Conservation (phyloP, 2,797 vertebrate species). For the Perodicticus potto region DNA sequence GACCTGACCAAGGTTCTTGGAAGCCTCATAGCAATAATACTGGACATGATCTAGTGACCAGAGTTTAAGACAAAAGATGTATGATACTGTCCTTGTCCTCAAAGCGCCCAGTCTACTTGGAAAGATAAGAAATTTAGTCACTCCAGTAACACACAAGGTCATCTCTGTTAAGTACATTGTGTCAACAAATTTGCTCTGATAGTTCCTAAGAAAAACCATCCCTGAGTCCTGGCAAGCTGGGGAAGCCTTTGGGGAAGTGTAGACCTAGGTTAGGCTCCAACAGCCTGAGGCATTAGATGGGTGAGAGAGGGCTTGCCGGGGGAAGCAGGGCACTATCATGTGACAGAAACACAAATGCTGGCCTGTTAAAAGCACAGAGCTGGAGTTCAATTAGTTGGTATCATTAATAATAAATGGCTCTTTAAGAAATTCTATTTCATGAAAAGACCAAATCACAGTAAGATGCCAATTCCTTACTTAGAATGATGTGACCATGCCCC, state of each 20-base stretch:
- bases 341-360: accelerated
- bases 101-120: conserved; percentile 9
- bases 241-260: neutral
- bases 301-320: neutral
- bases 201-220: neutral
- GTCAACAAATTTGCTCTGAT: neutral
- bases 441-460: conserved; percentile 36
- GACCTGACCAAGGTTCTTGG: neutral
- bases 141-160: neutral
- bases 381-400: neutral
- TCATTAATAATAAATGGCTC: neutral
- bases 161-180: conserved; percentile 21
- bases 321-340: neutral
- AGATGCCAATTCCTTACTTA: neutral
- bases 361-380: neutral
- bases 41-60: neutral
- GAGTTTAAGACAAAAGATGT: neutral
- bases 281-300: neutral
- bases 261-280: too few species aligned
- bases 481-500: conserved; percentile 12
- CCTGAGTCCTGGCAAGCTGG: neutral
- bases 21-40: neutral
- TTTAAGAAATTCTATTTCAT: conserved; percentile 56
- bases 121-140: conserved; percentile 8
- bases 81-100: neutral